phyloP scores from a whole-genome alignment of 2,888 invertebrate genomes.

The Diadegma fenestrale region DNA sequence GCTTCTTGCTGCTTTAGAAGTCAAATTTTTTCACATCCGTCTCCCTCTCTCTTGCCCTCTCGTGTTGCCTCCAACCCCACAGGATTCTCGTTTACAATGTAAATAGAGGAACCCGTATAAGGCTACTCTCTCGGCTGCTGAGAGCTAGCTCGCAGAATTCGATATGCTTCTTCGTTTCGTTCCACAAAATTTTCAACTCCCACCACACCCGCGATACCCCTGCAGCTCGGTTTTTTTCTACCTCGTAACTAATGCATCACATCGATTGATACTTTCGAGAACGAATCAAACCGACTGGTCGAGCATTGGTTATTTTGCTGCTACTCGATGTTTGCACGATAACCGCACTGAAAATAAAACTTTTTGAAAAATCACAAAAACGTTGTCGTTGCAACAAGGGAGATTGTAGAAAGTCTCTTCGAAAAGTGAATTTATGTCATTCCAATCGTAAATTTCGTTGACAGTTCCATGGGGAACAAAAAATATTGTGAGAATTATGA shows the following conservation, averaged over 20 bases:
- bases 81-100: constrained; percentile 66
- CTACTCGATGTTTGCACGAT: not conserved
- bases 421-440: too few species aligned
- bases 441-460: too few species aligned
- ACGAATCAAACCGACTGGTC: not conserved
- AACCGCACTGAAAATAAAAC: too few species aligned
- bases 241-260: not conserved
- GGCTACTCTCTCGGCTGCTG: constrained; percentile 43
- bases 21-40: constrained; percentile 64
- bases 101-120: constrained; percentile 62
- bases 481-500: too few species aligned
- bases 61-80: constrained; percentile 6
- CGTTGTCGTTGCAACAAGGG: too few species aligned
- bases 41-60: constrained; percentile 19
- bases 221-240: not conserved
- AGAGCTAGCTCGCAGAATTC: constrained; percentile 54
- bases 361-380: too few species aligned
- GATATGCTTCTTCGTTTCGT: constrained; percentile 51
- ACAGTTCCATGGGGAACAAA: too few species aligned
- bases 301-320: not conserved
- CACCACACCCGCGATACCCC: not conserved
- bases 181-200: constrained; percentile 49
- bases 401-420: too few species aligned
- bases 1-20: constrained; percentile 65
- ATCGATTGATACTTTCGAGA: not conserved